These are phyloP conservation scores for Anguilla marmorata DNA, from an alignment of 2,797 vertebrate species.

Conservation along the genomic window DNA sequence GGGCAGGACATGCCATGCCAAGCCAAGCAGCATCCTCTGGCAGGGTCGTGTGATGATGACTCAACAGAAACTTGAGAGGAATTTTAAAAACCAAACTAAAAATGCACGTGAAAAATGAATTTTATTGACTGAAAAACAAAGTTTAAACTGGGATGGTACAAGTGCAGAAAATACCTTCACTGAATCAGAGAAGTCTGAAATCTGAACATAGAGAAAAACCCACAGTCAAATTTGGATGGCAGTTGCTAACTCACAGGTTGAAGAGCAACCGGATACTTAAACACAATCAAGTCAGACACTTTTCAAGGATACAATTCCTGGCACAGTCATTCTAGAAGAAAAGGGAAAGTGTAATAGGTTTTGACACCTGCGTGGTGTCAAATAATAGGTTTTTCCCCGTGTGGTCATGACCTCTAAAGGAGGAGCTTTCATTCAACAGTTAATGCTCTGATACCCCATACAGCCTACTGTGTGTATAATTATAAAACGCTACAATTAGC, in stretches of 20 bases:
- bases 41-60: too few relatives aligned
- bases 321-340: neutral
- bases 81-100: neutral
- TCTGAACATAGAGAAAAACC: constrained; percentile 62
- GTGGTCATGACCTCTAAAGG: neutral
- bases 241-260: neutral
- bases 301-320: neutral
- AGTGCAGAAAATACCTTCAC: constrained; percentile 74
- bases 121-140: neutral
- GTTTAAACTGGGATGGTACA: neutral
- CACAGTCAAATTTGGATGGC: neutral
- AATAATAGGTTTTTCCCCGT: neutral
- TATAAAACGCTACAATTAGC: constrained; percentile 11
- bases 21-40: constrained; percentile 9
- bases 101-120: neutral
- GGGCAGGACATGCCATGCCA: neutral
- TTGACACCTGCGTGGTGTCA: neutral
- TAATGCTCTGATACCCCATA: neutral
- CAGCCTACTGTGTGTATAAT: neutral
- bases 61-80: neutral
- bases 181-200: constrained; percentile 80
- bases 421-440: constrained; percentile 17
- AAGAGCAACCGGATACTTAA: neutral
- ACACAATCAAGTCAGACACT: neutral
- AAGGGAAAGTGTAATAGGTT: neutral